These are phyloP conservation scores for Linnaemya tessellans DNA, from an alignment of 2,888 invertebrate genomes.

Conservation along the genomic window DNA sequence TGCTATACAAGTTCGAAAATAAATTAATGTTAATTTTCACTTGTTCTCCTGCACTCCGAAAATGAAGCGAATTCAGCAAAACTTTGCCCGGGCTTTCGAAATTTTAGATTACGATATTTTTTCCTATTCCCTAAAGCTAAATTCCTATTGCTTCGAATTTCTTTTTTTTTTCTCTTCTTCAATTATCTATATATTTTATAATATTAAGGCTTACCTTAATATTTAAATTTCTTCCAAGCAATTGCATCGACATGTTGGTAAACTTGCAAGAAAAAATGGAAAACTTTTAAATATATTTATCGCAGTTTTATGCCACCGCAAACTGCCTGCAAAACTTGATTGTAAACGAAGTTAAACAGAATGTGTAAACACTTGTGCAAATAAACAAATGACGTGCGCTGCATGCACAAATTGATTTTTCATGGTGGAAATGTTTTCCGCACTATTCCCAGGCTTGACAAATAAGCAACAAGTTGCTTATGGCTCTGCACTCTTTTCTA, in stretches of 20 bases:
- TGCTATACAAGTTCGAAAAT: too few relatives aligned
- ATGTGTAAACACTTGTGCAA: conserved; percentile 4
- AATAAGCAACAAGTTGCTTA: not conserved
- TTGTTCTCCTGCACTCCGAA: too few relatives aligned
- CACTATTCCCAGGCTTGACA: not conserved
- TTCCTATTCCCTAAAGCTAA: too few relatives aligned
- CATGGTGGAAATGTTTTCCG: not conserved
- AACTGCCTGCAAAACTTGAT: conserved; percentile 53
- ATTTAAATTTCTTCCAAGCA: conserved; percentile 2
- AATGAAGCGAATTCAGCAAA: too few relatives aligned
- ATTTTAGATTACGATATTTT: too few relatives aligned
- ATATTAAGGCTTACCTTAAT: not conserved
- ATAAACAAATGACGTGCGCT: not conserved
- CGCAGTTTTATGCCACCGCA: conserved; percentile 49
- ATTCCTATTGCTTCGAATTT: too few relatives aligned
- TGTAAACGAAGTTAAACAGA: conserved; percentile 11
- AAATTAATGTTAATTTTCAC: too few relatives aligned
- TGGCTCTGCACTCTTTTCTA: not conserved
- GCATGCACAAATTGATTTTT: conserved; percentile 10
- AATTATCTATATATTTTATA: too few relatives aligned
- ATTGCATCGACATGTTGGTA: not conserved
- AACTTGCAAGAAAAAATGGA: not conserved
- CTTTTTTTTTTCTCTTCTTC: too few relatives aligned
- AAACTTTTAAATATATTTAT: conserved; percentile 40
- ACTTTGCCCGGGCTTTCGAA: too few relatives aligned